Percentiles rank a stretch among this genome's conserved stretches.
These are phyloP conservation scores for Morelia viridis DNA, from an alignment of 2,797 vertebrate species.

Conservation along the genomic window DNA sequence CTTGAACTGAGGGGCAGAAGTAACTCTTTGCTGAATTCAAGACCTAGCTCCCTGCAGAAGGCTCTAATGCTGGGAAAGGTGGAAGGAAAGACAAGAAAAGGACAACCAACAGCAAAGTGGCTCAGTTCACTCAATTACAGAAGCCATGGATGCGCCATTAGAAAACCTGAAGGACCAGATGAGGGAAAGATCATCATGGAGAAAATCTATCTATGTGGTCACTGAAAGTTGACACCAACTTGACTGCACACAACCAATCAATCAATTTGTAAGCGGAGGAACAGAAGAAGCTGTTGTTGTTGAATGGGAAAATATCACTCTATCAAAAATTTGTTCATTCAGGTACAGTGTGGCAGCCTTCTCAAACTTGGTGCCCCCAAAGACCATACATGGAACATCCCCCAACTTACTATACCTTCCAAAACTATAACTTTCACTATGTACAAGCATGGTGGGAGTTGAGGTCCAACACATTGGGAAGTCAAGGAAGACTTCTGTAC, in stretches of 20 bases:
- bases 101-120: too few relatives aligned
- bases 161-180: too few relatives aligned
- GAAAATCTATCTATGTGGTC: not conserved
- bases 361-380: not conserved
- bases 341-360: not conserved
- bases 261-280: not conserved
- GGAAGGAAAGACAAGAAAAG: too few relatives aligned
- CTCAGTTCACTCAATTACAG: too few relatives aligned
- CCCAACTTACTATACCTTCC: not conserved
- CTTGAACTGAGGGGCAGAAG: too few relatives aligned
- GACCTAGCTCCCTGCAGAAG: too few relatives aligned
- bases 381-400: not conserved
- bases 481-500: not conserved
- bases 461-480: not conserved
- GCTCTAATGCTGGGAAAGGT: too few relatives aligned
- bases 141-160: too few relatives aligned
- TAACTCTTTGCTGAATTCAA: too few relatives aligned
- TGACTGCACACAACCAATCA: not conserved
- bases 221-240: not conserved
- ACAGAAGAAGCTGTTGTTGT: not conserved
- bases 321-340: not conserved
- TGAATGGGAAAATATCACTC: not conserved
- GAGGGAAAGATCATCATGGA: not conserved
- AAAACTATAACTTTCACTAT: not conserved
- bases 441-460: not conserved